phyloP scores from a whole-genome alignment of 2,113 vertebrate genomes.

The Athene noctua region DNA sequence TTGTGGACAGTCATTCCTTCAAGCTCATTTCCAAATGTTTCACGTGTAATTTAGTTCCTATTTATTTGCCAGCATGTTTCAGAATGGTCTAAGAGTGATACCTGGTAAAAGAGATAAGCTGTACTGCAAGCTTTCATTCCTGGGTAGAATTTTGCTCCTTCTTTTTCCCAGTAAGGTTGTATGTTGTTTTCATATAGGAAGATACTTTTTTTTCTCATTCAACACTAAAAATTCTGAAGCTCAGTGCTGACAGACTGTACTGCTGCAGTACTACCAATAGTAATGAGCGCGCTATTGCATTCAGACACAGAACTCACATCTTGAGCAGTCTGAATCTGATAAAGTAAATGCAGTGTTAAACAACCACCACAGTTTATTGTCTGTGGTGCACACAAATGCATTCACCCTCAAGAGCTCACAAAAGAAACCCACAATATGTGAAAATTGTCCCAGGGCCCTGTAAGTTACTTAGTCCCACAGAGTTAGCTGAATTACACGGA shows the following conservation, averaged over 20 bases:
- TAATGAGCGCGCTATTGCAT: background rate
- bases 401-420: background rate
- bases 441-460: background rate
- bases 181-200: background rate
- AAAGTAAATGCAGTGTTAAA: background rate
- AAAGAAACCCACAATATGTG: background rate
- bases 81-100: background rate
- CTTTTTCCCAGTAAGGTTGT: background rate
- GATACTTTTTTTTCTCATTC: background rate
- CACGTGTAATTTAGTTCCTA: background rate
- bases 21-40: slow-evolving; percentile 1
- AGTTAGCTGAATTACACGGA: background rate
- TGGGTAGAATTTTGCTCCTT: background rate
- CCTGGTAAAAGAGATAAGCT: background rate
- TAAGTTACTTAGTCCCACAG: background rate
- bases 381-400: background rate
- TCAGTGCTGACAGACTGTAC: background rate
- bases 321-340: background rate
- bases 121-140: background rate
- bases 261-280: background rate
- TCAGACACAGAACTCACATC: background rate
- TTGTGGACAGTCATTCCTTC: background rate
- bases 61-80: background rate
- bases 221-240: background rate
- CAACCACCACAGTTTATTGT: background rate